A percentile compares a stretch with the other conserved stretches of the same genome.
Evolutionary conservation across 2,797 vertebrate genomes (phyloP).

Genomic region (Artibeus jamaicensis): DNA sequence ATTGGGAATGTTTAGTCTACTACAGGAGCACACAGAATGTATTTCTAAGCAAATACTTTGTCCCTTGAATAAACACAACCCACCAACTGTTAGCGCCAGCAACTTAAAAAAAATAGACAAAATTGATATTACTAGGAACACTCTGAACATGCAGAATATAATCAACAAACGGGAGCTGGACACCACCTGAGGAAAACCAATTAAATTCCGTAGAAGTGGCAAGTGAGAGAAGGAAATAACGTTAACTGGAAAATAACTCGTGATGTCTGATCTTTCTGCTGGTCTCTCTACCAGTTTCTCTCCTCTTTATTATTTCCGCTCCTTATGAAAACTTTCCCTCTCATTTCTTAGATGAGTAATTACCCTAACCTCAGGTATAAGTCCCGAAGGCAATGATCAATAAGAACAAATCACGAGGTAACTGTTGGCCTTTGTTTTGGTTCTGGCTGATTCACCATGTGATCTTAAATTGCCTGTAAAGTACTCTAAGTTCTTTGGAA

Average conservation of each 20-base stretch:
- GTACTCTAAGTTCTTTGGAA: neutral
- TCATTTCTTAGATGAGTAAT: neutral
- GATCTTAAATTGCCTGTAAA: neutral
- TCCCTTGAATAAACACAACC: neutral
- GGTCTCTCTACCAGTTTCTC: neutral
- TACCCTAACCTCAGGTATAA: neutral
- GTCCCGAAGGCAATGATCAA: neutral
- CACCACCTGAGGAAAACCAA: constrained; percentile 25
- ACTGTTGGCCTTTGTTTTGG: neutral
- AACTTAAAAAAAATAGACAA: neutral
- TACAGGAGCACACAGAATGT: neutral
- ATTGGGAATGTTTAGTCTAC: neutral
- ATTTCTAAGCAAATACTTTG: neutral
- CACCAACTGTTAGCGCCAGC: neutral
- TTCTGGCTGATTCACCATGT: neutral
- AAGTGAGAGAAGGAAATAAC: constrained; percentile 13
- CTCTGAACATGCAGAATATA: neutral
- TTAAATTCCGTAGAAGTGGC: neutral
- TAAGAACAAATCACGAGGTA: neutral
- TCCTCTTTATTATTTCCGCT: neutral
- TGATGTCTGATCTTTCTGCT: neutral
- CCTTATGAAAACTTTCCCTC: neutral
- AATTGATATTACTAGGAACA: neutral
- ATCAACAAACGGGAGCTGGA: neutral
- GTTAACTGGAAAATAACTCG: neutral